Evolutionary conservation across 2,113 vertebrate species (phyloP), one percentile per base, ranked within the genome.

Genomic region (Tapirus terrestris): DNA sequence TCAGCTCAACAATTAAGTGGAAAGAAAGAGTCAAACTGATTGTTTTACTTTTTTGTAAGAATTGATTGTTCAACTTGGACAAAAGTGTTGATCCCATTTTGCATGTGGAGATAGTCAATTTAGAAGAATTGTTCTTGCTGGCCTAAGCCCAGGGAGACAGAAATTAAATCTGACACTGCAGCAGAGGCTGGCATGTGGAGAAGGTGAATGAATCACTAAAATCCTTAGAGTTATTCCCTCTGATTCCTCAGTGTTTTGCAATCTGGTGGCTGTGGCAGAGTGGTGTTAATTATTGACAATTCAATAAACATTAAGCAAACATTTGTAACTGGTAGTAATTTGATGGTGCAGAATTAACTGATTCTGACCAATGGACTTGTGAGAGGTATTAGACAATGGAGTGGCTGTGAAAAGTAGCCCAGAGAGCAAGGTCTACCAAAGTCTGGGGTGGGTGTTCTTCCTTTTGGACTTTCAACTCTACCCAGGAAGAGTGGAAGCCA

Each of bases 41-140:
- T 94, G 87, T 96, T 97, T 96, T 72, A 97, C 92, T 77, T 97
- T 97, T 97, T 86, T 61, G 21, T 96, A 84, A 90, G 95, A 95
- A 98, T 58, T 97, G 97, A 97, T 97, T 97, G 90, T 97, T 97
- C 86, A 53, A 90, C 89, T 87, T 6, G 0, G 87, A 96, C 48
- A 60, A 97, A 96, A 96, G 90, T 90, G 96, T 97, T 92, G 97
- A 97, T 96, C 92, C 87, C 76, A 60, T 96, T 97, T 98, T 96
- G 97, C 94, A 96, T 96, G 97, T 92, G 96, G 95, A 98, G 92
- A 96, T 82, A 97, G 97, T 97, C 97, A 94, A 98, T 98, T 97
- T 97, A 91, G 84, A 94, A 80, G 97, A 94, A 89, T 97, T 94
- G 81, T 92, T 98, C 95, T 96, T 48, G 60, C 75, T 84, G 86